Evolutionary conservation across 2,888 invertebrate genomes (phyloP).

Genomic region (Mamestra brassicae): DNA sequence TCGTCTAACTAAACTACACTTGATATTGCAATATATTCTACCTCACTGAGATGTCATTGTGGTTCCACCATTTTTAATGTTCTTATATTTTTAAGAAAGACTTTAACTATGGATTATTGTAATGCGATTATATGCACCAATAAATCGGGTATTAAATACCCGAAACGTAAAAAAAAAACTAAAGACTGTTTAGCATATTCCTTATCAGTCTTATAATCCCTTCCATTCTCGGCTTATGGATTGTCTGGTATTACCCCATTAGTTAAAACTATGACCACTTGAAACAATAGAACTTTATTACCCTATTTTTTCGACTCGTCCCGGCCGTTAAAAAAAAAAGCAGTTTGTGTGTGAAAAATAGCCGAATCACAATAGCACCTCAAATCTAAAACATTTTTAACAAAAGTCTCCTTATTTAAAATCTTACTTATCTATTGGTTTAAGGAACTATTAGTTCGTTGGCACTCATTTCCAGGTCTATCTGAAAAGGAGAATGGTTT

Average conservation of each 20-base stretch:
- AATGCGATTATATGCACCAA: not conserved
- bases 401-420: conserved; percentile 21
- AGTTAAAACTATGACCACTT: not conserved
- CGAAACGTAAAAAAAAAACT: not conserved
- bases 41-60: conserved; percentile 41
- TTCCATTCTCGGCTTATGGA: not conserved
- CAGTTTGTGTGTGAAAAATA: not conserved
- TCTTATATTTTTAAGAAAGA: not conserved
- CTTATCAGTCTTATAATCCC: not conserved
- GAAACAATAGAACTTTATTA: not conserved
- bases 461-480: conserved; percentile 69
- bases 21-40: conserved; percentile 33
- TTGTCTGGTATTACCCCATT: not conserved
- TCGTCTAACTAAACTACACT: conserved; percentile 7
- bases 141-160: not conserved
- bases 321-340: not conserved
- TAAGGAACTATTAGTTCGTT: conserved; percentile 75
- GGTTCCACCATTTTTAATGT: not conserved
- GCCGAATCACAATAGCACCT: conserved; percentile 49
- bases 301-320: too few relatives aligned
- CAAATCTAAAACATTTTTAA: conserved; percentile 14
- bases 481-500: conserved; percentile 69
- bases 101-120: not conserved
- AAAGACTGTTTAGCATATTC: not conserved
- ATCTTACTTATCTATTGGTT: conserved; percentile 32